Base-by-base conservation (phyloP, 2,797 vertebrate genomes). In the Vireo griseus region DNA sequence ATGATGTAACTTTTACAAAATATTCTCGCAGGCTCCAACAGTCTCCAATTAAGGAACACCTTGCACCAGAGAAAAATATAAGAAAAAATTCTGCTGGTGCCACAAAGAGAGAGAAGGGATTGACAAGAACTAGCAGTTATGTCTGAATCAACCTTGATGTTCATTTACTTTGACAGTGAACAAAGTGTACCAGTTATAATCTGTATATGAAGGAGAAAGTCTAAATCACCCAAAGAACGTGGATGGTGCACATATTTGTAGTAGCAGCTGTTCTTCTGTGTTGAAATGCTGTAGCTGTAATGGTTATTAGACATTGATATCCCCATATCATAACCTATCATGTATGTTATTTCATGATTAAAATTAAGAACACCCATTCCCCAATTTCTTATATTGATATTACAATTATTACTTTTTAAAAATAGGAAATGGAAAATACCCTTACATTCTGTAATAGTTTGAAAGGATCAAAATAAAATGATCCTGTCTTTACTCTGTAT, bases 311-410 rank as follows among this genome's bases (percentile, higher is more conserved):
- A 66, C 18, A 33, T 52, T n/a, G 31, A 11, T 63, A 77, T 67
- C 11, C 29, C 14, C 4, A 33, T 2, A 54, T 62, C 18, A 26
- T 31, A 14, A 8, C 7, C 31, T 55, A 62, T 47, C 6, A 29
- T 13, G 22, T 42, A 47, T 0, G 0, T 14, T 14, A 51, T 82
- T 66, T 14, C 16, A 26, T 44, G 0, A 13, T 50, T 82, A 62
- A 61, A 89, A 76, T 26, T 50, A 75, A 65, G 26, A 39, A 20
- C 5, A 40, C 0, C 0, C n/a, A 42, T 47, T 75, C 51, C 15
- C 9, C 52, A 44, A 73, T 71, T 58, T 21, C 5, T 47, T 58
- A 9, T 57, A 44, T 39, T 71, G 18, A 29, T 69, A 47, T n/a
- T 31, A 5, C 2, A 66, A 58, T 25, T 35, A 48, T 5, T 55